These are phyloP conservation scores for Nomada hirtipes DNA, from an alignment of 2,888 invertebrate genomes.

Conservation along the genomic window DNA sequence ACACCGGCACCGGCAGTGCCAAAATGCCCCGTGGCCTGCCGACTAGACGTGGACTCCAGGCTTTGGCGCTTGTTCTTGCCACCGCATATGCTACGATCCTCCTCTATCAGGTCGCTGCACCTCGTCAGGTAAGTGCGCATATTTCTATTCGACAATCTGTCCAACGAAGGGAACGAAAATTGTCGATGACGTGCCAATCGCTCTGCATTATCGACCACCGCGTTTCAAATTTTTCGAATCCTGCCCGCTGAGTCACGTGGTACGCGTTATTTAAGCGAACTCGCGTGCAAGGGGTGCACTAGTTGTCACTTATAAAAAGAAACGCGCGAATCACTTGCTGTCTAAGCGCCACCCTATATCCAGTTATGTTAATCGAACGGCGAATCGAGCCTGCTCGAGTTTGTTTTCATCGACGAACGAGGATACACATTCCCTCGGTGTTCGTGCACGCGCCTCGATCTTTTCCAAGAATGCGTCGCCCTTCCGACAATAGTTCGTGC, in stretches of 20 bases:
- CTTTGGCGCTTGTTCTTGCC: slow-evolving; percentile 84
- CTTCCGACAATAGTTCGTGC: slow-evolving; percentile 5
- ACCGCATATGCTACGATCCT: slow-evolving; percentile 87
- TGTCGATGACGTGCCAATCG: too few species aligned
- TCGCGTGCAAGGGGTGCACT: background rate
- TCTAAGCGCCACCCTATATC: background rate
- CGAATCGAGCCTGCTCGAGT: slow-evolving; percentile 13
- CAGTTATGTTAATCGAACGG: slow-evolving; percentile 32
- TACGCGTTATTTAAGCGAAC: slow-evolving; percentile 1
- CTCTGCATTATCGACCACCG: too few species aligned
- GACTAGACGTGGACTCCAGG: slow-evolving; percentile 83
- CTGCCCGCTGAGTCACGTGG: slow-evolving; percentile 10
- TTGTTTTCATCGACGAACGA: slow-evolving; percentile 19
- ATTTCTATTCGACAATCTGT: background rate
- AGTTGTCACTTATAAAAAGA: background rate
- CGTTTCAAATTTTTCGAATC: too few species aligned
- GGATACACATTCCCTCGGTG: slow-evolving; percentile 15
- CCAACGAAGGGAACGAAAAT: too few species aligned
- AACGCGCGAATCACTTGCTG: slow-evolving; percentile 3
- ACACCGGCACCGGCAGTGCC: slow-evolving; percentile 61
- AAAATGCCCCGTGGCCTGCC: slow-evolving; percentile 74
- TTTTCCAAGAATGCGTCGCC: background rate
- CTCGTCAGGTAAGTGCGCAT: slow-evolving; percentile 84
- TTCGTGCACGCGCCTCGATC: slow-evolving; percentile 21
- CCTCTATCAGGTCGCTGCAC: slow-evolving; percentile 87